Conservation (phyloP, 2,888 invertebrate genomes). For the Acanthosepion lycidas region DNA sequence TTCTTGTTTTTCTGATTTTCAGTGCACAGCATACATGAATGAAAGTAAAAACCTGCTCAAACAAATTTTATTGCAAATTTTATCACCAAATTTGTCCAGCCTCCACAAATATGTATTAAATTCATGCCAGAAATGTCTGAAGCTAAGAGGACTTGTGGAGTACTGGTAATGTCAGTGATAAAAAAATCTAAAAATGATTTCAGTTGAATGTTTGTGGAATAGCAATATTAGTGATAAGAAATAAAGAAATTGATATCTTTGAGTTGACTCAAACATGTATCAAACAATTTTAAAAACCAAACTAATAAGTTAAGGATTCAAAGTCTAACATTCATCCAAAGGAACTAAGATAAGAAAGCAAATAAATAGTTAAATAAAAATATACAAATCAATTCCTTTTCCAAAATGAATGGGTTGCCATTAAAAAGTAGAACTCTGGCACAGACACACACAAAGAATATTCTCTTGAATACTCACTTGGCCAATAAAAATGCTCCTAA, state of each 20-base stretch:
- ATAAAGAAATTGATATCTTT: not conserved
- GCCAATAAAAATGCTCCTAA: conserved; percentile 10
- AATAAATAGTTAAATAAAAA: not conserved
- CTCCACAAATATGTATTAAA: too few relatives aligned
- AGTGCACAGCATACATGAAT: too few relatives aligned
- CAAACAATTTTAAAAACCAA: too few relatives aligned
- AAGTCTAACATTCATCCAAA: not conserved
- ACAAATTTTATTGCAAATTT: too few relatives aligned
- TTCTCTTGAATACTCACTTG: conserved; percentile 20
- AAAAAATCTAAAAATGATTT: not conserved
- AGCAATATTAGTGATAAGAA: not conserved
- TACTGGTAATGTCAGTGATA: too few relatives aligned
- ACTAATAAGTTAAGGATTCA: not conserved
- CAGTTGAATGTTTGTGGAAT: not conserved
- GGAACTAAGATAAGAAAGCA: not conserved
- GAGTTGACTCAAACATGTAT: too few relatives aligned
- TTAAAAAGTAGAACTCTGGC: not conserved
- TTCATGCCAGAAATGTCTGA: too few relatives aligned
- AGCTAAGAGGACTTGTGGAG: too few relatives aligned
- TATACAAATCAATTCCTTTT: not conserved
- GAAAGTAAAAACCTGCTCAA: too few relatives aligned
- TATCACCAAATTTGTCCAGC: too few relatives aligned
- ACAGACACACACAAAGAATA: not conserved
- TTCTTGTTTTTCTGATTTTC: too few relatives aligned
- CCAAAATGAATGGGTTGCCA: conserved; percentile 3